Conservation (phyloP, 2,888 invertebrate genomes). For the Cryptosula pallasiana region DNA sequence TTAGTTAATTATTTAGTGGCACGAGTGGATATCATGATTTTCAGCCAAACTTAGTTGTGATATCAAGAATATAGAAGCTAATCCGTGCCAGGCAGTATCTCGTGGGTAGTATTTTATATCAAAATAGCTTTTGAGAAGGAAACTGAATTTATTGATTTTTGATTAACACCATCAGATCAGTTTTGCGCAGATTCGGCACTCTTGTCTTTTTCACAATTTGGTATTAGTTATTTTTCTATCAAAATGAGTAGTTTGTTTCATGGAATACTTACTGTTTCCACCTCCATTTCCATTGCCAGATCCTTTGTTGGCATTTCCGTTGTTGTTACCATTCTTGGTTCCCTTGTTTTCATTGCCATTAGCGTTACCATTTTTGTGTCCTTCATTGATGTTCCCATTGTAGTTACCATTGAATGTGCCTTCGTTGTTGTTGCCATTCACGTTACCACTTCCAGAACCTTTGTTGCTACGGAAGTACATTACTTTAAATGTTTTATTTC, state of each 20-base stretch:
- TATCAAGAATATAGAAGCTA: too few relatives aligned
- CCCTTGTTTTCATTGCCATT: background rate
- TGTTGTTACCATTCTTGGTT: background rate
- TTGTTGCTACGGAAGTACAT: too few relatives aligned
- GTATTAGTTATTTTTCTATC: too few relatives aligned
- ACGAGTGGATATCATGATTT: too few relatives aligned
- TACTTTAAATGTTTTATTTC: too few relatives aligned
- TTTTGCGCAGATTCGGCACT: too few relatives aligned
- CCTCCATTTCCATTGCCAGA: background rate
- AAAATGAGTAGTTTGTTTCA: too few relatives aligned
- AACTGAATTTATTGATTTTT: background rate
- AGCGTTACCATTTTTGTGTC: background rate
- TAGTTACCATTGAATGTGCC: background rate
- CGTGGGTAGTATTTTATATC: background rate
- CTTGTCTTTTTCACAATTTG: too few relatives aligned
- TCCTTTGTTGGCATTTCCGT: background rate
- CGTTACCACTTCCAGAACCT: background rate
- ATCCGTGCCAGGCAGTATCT: too few relatives aligned
- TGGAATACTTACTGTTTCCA: background rate
- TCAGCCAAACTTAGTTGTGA: too few relatives aligned
- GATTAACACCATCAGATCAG: too few relatives aligned
- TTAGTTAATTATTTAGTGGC: too few relatives aligned
- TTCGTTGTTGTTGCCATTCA: conserved; percentile 3
- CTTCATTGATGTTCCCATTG: background rate
- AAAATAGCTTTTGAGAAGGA: background rate